These are phyloP conservation scores for Gnathonemus echidnorhynchus DNA, from an alignment of 2,113 vertebrate genomes.

Conservation along the genomic window DNA sequence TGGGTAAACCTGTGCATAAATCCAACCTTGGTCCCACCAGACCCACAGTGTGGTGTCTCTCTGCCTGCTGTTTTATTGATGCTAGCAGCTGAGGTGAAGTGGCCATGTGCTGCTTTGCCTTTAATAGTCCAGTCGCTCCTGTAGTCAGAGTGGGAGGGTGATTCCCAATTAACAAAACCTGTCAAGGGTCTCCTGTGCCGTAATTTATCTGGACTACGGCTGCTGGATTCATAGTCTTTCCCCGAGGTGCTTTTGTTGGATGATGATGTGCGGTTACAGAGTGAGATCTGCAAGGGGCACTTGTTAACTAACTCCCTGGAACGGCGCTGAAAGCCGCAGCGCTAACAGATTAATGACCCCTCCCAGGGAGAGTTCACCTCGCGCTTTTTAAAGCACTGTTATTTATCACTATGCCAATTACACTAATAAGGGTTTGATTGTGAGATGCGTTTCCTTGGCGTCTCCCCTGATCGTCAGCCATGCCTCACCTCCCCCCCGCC, in stretches of 20 bases:
- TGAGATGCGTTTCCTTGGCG: background rate
- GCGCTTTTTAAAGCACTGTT: background rate
- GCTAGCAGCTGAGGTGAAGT: background rate
- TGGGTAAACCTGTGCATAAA: background rate
- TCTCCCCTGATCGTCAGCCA: background rate
- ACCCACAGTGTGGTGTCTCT: background rate
- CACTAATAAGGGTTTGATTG: constrained; percentile 3
- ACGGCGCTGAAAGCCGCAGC: background rate
- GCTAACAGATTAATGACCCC: constrained; percentile 19
- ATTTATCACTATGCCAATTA: background rate
- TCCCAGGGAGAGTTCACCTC: background rate
- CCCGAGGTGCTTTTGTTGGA: background rate
- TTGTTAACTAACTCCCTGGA: background rate
- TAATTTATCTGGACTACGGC: background rate
- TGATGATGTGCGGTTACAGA: background rate
- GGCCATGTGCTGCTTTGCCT: background rate
- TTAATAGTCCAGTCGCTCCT: background rate
- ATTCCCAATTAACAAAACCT: background rate
- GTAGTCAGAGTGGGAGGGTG: background rate
- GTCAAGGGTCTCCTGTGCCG: background rate
- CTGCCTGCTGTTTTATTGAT: background rate
- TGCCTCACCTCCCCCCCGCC: background rate
- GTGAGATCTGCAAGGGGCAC: background rate
- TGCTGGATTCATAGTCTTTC: constrained; percentile 11
- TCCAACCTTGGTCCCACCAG: background rate